Evolutionary conservation across 2,113 vertebrate genomes (phyloP).

Genomic region (Phocoena sinus): DNA sequence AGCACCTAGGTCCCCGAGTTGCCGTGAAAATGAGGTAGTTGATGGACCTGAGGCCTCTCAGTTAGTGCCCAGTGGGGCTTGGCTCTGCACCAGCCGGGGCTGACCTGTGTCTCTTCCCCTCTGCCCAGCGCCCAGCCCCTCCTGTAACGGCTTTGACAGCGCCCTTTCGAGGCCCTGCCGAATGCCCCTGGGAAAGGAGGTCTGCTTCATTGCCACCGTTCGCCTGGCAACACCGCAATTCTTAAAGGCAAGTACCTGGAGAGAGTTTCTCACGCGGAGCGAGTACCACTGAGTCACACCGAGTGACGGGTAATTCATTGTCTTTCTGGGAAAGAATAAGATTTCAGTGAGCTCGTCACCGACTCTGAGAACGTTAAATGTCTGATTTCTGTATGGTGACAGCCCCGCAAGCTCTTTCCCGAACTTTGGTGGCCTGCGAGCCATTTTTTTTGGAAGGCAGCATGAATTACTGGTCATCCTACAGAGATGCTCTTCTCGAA

Average conservation of each 20-base stretch:
- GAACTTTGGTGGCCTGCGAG: fast-evolving
- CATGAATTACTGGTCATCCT: neutral
- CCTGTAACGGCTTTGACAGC: slow-evolving; percentile 84
- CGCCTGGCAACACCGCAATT: slow-evolving; percentile 87
- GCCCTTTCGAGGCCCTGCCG: slow-evolving; percentile 80
- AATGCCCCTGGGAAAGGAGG: slow-evolving; percentile 78
- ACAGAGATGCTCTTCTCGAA: neutral
- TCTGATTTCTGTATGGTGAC: neutral
- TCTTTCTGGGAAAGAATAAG: neutral
- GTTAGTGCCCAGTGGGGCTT: fast-evolving
- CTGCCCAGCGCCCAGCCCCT: slow-evolving; percentile 80
- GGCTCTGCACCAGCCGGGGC: neutral
- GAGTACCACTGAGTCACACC: neutral
- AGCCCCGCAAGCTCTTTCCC: no score
- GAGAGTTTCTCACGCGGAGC: neutral
- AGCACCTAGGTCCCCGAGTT: fast-evolving
- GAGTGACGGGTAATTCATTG: neutral
- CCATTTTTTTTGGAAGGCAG: neutral
- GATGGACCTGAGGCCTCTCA: fast-evolving
- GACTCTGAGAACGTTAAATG: neutral
- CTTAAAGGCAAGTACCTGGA: slow-evolving; percentile 80
- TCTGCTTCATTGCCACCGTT: slow-evolving; percentile 86
- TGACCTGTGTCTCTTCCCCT: slow-evolving; percentile 40
- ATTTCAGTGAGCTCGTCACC: neutral
- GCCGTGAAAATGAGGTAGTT: neutral